A percentile compares a stretch with the other conserved stretches of the same genome.
Evolutionary conservation across 2,113 vertebrate species (phyloP).

Genomic region (Anoplopoma fimbria): DNA sequence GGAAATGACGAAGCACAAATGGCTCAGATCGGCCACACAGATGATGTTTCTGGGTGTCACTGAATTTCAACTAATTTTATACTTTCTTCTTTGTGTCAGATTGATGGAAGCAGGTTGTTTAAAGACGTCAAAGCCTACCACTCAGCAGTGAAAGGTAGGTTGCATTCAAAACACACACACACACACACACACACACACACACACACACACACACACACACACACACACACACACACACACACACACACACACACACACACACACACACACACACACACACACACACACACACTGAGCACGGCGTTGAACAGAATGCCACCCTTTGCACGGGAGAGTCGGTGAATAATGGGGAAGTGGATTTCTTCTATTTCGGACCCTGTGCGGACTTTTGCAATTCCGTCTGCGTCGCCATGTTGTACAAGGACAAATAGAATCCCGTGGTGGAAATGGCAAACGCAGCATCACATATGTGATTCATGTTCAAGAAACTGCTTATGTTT

Average conservation of each 20-base stretch:
- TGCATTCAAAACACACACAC: no score
- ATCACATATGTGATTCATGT: slow-evolving; percentile 24
- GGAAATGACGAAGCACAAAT: background rate
- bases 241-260: no score
- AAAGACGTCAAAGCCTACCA: slow-evolving; percentile 93
- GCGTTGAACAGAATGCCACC: no score
- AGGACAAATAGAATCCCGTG: background rate
- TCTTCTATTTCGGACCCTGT: slow-evolving; percentile 38
- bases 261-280: background rate
- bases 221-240: no score
- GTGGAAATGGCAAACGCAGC: slow-evolving; percentile 37
- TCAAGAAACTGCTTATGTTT: background rate
- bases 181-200: no score
- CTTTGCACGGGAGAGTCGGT: background rate
- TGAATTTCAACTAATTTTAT: background rate
- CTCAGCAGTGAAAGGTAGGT: slow-evolving; percentile 90
- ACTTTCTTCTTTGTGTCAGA: slow-evolving; percentile 71
- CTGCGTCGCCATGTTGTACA: slow-evolving; percentile 10
- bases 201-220: background rate
- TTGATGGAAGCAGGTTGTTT: slow-evolving; percentile 88
- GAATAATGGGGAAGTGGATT: slow-evolving; percentile 56
- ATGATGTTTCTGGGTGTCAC: background rate
- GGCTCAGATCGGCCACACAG: background rate
- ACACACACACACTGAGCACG: background rate
- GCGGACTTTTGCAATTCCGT: slow-evolving; percentile 54